Evolutionary conservation across 2,113 vertebrate species (phyloP).

Genomic region (Acrocephalus arundinaceus): DNA sequence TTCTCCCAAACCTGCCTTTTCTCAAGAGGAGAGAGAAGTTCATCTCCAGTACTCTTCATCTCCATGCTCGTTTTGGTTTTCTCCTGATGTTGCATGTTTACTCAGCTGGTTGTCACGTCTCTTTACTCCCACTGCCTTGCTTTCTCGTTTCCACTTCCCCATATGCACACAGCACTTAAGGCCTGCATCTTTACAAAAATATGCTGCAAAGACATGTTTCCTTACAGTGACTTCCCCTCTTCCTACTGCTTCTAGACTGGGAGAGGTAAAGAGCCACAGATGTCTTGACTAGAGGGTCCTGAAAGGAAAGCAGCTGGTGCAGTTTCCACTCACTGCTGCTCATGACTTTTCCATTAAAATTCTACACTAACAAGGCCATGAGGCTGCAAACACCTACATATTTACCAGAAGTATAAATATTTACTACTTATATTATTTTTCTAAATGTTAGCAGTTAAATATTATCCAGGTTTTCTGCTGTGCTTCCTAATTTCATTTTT

Average conservation of each 20-base stretch:
- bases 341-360: neutral
- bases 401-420: neutral
- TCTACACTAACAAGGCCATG: neutral
- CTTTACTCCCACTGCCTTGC: neutral
- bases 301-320: neutral
- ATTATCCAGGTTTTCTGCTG: neutral
- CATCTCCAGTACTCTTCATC: neutral
- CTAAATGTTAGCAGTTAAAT: neutral
- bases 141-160: slow-evolving; percentile 6
- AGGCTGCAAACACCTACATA: neutral
- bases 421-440: neutral
- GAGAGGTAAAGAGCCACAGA: neutral
- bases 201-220: neutral
- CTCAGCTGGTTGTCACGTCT: neutral
- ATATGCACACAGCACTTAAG: neutral
- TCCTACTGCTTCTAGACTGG: neutral
- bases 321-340: neutral
- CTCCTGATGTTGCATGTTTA: neutral
- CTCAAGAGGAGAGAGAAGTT: neutral
- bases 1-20: neutral
- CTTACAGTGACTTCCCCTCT: neutral
- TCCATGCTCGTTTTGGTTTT: neutral
- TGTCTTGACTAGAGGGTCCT: neutral
- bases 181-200: neutral
- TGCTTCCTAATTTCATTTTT: neutral